Base-by-base conservation (phyloP, 2,888 invertebrate species). In the Macrophya alboannulata region DNA sequence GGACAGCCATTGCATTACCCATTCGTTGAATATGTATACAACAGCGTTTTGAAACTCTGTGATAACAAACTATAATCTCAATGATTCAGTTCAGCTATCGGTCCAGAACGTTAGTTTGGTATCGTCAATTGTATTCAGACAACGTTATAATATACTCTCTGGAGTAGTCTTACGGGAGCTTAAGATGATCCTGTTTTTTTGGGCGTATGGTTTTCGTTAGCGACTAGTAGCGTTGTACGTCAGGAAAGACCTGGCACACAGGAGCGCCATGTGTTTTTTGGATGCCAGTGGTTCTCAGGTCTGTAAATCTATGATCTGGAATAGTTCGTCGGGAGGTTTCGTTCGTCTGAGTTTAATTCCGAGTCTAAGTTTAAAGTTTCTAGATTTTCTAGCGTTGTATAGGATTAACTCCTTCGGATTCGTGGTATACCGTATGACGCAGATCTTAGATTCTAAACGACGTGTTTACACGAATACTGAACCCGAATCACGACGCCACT, bases 171-270 rank as follows among this genome's bases (percentile, higher is more conserved):
- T 81, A 81, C 81, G 81, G 81, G 81, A 81, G 81, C 81, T 81
- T 62, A 62, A 81, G 81, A 81, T 81, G 81, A 81, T 81, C 62
- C 81, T 81, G 59, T 48, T 77, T 51, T 81, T 83, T 68, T 25
- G 48, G 83, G 83, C 83, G 68, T 68, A 83, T 83, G 83, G 83
- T 83, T 83, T 83, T 83, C 83, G 83, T 83, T 83, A 71, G 48
- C 43, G 31, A n/a, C 31, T 62, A n/a, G 12, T 62, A 62, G 21
- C 21, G 12, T 37, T 68, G 12, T 62, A 71, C 68, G 45, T 51
- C 5, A 68, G 37, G 21, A 81, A 48, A 83, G 65, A 65, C 83
- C 68, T 68, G 83, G 68, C 62, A 62, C 43, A 62, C 83, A 71
- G 71, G 37, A 68, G 71, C 83, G 83, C 83, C 83, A 83, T 71